These are phyloP conservation scores for Temnothorax ravouxi DNA, from an alignment of 2,888 invertebrate species.

Conservation along the genomic window DNA sequence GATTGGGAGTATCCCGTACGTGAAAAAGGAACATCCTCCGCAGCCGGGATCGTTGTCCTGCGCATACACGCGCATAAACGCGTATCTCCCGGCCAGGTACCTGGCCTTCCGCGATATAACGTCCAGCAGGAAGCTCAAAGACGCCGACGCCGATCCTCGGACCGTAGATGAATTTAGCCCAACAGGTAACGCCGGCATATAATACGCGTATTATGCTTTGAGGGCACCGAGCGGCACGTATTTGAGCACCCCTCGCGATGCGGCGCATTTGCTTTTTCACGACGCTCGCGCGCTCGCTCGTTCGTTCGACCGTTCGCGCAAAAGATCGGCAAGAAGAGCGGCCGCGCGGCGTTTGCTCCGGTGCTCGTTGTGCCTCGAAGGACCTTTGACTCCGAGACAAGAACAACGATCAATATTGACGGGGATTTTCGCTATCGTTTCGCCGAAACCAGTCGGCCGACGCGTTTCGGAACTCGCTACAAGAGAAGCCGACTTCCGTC, in stretches of 20 bases:
- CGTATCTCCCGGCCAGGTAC: slow-evolving; percentile 25
- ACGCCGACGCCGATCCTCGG: slow-evolving; percentile 65
- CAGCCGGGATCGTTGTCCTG: slow-evolving; percentile 70
- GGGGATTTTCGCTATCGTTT: slow-evolving; percentile 72
- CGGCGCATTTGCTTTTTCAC: slow-evolving; percentile 65
- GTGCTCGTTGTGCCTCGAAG: slow-evolving; percentile 40
- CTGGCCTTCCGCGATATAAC: slow-evolving; percentile 61
- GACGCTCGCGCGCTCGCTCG: slow-evolving; percentile 27
- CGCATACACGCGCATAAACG: slow-evolving; percentile 34
- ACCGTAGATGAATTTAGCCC: slow-evolving; percentile 73
- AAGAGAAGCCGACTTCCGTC: slow-evolving; percentile 49
- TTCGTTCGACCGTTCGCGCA: neutral
- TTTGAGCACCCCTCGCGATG: slow-evolving; percentile 60
- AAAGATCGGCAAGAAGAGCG: slow-evolving; percentile 41
- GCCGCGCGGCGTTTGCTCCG: slow-evolving; percentile 40
- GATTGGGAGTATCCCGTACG: slow-evolving; percentile 41
- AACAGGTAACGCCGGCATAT: slow-evolving; percentile 69
- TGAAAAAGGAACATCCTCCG: slow-evolving; percentile 11
- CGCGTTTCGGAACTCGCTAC: slow-evolving; percentile 43
- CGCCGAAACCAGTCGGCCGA: slow-evolving; percentile 52
- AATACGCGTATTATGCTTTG: slow-evolving; percentile 72
- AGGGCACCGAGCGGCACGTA: slow-evolving; percentile 57
- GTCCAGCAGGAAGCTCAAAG: slow-evolving; percentile 65
- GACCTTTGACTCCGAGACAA: slow-evolving; percentile 68
- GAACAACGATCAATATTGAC: slow-evolving; percentile 70